Percentiles rank a stretch among this genome's conserved stretches.
phyloP scores from a whole-genome alignment of 2,888 invertebrate species.

The Bembecia ichneumoniformis region DNA sequence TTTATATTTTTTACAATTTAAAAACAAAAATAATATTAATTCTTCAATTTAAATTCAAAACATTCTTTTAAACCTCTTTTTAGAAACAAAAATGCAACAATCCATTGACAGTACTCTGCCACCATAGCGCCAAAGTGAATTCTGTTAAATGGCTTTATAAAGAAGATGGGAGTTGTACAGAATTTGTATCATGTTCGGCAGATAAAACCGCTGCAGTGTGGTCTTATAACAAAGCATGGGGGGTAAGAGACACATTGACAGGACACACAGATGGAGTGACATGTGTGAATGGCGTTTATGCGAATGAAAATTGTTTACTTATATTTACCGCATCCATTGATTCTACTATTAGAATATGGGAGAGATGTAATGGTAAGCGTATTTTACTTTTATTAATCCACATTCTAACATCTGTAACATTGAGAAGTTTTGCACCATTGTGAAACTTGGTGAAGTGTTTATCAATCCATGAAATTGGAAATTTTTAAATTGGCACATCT shows the following conservation, averaged over 20 bases:
- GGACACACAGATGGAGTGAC: slow-evolving; percentile 79
- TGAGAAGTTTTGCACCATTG: no score
- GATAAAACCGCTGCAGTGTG: slow-evolving; percentile 85
- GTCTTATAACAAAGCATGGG: slow-evolving; percentile 60
- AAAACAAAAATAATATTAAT: no score
- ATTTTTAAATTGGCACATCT: no score
- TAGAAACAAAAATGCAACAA: slow-evolving; percentile 66
- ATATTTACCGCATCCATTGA: slow-evolving; percentile 78
- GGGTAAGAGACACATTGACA: slow-evolving; percentile 54
- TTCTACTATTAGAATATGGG: slow-evolving; percentile 78
- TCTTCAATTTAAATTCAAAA: no score
- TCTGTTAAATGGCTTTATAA: slow-evolving; percentile 73
- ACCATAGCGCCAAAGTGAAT: slow-evolving; percentile 82
- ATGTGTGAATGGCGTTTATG: slow-evolving; percentile 76
- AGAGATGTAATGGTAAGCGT: slow-evolving; percentile 48
- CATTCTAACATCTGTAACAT: no score
- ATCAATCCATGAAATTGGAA: no score
- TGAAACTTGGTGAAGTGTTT: no score
- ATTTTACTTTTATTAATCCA: neutral
- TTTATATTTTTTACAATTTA: no score
- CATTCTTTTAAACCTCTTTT: slow-evolving; percentile 15
- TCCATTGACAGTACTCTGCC: slow-evolving; percentile 73
- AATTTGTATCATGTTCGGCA: slow-evolving; percentile 83
- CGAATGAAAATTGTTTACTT: slow-evolving; percentile 39
- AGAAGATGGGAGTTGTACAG: slow-evolving; percentile 33